Evolutionary conservation across 2,113 vertebrate genomes (phyloP).

Genomic region (Rissa tridactyla): DNA sequence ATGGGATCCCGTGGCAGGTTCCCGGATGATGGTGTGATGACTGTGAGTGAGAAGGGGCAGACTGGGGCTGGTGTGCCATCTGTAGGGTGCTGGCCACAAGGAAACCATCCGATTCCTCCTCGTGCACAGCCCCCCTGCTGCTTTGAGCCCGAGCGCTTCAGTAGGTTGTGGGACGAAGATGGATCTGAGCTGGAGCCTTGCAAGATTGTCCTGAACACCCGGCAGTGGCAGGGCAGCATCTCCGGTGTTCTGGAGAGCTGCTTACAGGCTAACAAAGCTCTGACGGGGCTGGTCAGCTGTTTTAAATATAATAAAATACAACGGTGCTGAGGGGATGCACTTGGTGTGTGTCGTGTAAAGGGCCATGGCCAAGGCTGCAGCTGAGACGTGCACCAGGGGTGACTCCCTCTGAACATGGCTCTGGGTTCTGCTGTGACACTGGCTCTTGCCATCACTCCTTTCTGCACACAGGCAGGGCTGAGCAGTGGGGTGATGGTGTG

Average conservation of each 20-base stretch:
- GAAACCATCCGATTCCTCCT: neutral
- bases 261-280: neutral
- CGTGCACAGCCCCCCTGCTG: neutral
- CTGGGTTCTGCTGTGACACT: neutral
- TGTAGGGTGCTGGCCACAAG: neutral
- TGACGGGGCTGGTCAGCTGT: neutral
- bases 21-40: neutral
- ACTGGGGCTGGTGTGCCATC: neutral
- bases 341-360: neutral
- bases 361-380: neutral
- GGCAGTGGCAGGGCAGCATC: neutral
- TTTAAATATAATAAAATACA: neutral
- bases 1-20: neutral
- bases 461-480: neutral
- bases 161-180: neutral
- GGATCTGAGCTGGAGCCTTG: neutral
- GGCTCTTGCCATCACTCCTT: too few relatives aligned
- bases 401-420: fast-evolving
- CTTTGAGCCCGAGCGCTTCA: neutral
- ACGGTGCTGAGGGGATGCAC: neutral
- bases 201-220: neutral
- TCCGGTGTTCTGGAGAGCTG: neutral
- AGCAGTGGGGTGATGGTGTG: neutral
- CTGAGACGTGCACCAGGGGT: neutral
- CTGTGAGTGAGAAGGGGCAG: neutral